Evolutionary conservation across 1,140 invertebrate genomes (phyloP), one percentile per base, ranked within the genome.

Genomic region (Drosophila insularis): DNA sequence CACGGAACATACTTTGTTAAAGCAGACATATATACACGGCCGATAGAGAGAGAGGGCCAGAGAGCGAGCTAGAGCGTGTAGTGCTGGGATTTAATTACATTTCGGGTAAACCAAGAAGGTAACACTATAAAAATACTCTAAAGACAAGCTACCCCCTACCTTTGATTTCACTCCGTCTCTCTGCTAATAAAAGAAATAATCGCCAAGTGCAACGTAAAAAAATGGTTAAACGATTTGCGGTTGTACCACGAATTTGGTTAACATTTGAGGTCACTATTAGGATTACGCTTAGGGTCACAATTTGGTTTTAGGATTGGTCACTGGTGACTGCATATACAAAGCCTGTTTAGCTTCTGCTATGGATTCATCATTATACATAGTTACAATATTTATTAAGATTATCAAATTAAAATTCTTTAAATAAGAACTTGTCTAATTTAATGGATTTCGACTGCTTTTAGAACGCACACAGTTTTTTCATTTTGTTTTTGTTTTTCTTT

Each of bases 11-110:
- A 21, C 19, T 14, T 11, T 32, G 55, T 10, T 14, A 67, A 64
- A 63, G 62, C 55, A 55, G n/a, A 40, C 21, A 13, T 6, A 19
- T 8, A 17, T 53, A 35, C 54, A 58, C n/a, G 6, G 27, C 4
- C 27, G 31, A 17, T 46, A 54, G 53, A 1, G 19, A 37, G 35
- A 13, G 11, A 11, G 35, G 13, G 35, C 13, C 11, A 13, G 35
- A 37, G 35, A 37, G 1, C 1, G 2, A 4, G 35, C 13, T 0
- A 13, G 39, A 39, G 62, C 64, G 65, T 74, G 71, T 77, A 65
- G 71, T 54, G 68, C 55, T 69, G 66, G 78, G 68, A 69, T 82
- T 81, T 75, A 69, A 76, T 73, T 80, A 69, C 69, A 69, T 65
- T 78, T 61, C 23, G 17, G 43, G 43, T 50, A 21, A 50, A 50